Evolutionary conservation across 2,113 vertebrate genomes (phyloP).

Genomic region (Cyprinodon brontotheroides): DNA sequence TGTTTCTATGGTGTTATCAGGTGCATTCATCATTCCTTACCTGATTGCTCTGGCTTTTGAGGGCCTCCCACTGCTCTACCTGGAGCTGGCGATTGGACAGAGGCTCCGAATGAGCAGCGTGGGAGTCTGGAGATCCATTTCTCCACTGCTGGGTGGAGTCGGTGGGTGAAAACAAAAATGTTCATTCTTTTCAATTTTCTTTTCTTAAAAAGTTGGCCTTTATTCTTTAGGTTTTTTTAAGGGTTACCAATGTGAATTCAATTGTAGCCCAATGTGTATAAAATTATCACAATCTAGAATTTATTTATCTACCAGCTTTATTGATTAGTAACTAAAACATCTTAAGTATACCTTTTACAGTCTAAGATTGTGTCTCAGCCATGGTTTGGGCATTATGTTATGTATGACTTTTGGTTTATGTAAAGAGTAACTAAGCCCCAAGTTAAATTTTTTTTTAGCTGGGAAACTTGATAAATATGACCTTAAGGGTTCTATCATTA

Average conservation of each 20-base stretch:
- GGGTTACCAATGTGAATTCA: not conserved
- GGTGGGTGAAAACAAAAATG: constrained; percentile 70
- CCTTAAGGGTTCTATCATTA: too few species aligned
- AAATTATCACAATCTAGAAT: too few species aligned
- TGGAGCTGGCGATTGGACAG: constrained; percentile 90
- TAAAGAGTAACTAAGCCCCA: too few species aligned
- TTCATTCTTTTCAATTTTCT: not conserved
- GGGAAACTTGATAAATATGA: too few species aligned
- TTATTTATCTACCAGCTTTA: too few species aligned
- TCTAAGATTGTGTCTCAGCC: too few species aligned
- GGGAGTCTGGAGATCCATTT: constrained; percentile 86
- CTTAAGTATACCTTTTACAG: too few species aligned
- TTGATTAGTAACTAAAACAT: too few species aligned
- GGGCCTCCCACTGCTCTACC: constrained; percentile 88
- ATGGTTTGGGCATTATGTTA: too few species aligned
- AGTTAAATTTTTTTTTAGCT: too few species aligned
- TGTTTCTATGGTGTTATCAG: constrained; percentile 67
- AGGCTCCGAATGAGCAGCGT: constrained; percentile 84
- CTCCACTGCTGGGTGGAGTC: constrained; percentile 84
- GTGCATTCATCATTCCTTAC: constrained; percentile 93
- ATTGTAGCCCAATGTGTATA: not conserved
- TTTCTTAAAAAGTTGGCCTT: not conserved
- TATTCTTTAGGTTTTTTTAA: not conserved
- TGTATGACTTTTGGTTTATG: too few species aligned
- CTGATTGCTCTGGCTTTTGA: constrained; percentile 85